Conservation (phyloP, 2,888 invertebrate species). For the Alcis repandata region DNA sequence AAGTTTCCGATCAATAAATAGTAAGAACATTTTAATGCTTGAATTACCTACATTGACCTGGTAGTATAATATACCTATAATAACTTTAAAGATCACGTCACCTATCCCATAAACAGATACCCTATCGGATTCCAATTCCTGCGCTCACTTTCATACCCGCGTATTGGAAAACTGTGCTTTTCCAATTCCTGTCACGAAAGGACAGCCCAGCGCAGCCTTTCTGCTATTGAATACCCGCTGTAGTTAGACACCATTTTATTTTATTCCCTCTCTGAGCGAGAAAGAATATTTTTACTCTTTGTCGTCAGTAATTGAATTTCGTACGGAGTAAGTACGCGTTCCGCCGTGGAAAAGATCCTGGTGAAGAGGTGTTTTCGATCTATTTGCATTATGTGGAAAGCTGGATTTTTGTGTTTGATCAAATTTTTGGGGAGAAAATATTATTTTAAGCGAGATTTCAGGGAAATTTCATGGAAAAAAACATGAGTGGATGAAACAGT, state of each 20-base stretch:
- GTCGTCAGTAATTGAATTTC: constrained; percentile 72
- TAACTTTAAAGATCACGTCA: constrained; percentile 1
- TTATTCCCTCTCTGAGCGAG: constrained; percentile 57
- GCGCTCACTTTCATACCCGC: constrained; percentile 53
- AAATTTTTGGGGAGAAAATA: background rate
- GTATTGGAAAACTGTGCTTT: constrained; percentile 55
- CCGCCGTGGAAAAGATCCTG: constrained; percentile 43
- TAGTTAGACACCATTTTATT: constrained; percentile 69
- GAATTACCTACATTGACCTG: too few species aligned
- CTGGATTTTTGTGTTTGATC: constrained; percentile 13
- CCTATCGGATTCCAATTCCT: constrained; percentile 45
- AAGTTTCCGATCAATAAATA: too few species aligned
- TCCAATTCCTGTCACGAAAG: constrained; percentile 60
- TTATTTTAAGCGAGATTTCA: background rate
- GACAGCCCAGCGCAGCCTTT: constrained; percentile 54
- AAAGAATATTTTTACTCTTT: constrained; percentile 71
- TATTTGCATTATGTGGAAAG: constrained; percentile 26
- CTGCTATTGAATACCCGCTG: constrained; percentile 59
- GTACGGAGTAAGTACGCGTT: constrained; percentile 60
- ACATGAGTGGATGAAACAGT: too few species aligned
- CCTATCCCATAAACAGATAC: constrained; percentile 13
- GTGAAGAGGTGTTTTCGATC: constrained; percentile 22
- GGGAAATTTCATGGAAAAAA: background rate
- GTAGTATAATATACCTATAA: background rate
- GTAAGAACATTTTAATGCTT: too few species aligned